Conservation (phyloP, 2,113 vertebrate species). For the Callospermophilus lateralis region DNA sequence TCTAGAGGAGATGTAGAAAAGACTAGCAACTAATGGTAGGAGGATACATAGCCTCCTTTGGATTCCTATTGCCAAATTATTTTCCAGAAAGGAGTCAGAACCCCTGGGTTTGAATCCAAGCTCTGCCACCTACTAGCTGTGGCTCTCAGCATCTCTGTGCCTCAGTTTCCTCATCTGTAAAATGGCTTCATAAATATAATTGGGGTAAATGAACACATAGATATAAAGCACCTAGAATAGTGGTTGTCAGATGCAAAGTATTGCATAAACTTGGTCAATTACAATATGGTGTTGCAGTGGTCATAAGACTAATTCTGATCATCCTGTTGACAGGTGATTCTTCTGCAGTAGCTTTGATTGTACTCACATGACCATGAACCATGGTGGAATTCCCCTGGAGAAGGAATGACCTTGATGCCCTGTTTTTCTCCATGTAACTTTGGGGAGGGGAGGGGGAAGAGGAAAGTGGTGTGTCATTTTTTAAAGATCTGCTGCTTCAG, state of each 20-base stretch:
- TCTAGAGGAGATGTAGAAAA: neutral
- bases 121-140: slow-evolving; percentile 22
- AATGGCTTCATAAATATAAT: neutral
- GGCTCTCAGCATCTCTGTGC: neutral
- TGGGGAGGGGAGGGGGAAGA: too few species aligned
- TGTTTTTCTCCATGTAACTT: neutral
- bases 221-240: neutral
- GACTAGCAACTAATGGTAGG: neutral
- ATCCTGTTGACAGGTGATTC: neutral
- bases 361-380: neutral
- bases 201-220: neutral
- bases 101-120: neutral
- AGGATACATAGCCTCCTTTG: neutral
- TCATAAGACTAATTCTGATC: neutral
- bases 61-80: neutral
- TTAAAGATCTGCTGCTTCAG: neutral
- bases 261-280: neutral
- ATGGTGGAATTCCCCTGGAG: neutral
- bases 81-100: neutral
- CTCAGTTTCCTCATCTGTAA: neutral
- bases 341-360: neutral
- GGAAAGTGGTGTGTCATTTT: neutral
- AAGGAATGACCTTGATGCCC: neutral
- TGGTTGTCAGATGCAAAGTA: neutral
- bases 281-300: neutral